These are phyloP conservation scores for Zaprionus capensis DNA, from an alignment of 1,140 invertebrate genomes.

Conservation along the genomic window DNA sequence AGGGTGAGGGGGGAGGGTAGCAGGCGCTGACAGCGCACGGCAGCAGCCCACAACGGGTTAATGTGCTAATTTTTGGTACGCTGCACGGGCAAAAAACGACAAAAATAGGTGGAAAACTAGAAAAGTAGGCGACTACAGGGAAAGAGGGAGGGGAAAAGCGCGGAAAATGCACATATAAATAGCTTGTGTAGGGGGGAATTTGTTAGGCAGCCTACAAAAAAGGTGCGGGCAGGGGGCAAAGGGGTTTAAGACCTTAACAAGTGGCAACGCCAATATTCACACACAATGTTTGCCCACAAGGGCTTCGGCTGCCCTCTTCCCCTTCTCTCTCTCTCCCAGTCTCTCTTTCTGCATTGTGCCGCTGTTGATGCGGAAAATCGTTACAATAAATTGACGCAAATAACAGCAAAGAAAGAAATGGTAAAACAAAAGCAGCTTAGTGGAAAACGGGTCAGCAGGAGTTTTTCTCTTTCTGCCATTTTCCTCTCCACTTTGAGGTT, in stretches of 20 bases:
- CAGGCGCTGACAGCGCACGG: constrained; percentile 28
- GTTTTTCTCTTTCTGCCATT: constrained; percentile 39
- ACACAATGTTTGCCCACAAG: constrained; percentile 48
- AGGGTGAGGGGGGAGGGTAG: neutral
- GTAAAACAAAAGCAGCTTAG: constrained; percentile 59
- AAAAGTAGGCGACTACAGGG: constrained; percentile 6
- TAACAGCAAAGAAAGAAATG: constrained; percentile 33
- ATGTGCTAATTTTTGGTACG: constrained; percentile 75
- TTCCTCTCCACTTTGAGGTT: constrained; percentile 42
- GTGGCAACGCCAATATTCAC: constrained; percentile 44
- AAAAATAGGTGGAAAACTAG: constrained; percentile 34
- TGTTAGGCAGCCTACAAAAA: neutral
- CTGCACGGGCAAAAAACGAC: constrained; percentile 27
- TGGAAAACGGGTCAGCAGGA: constrained; percentile 75
- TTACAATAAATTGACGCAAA: constrained; percentile 77
- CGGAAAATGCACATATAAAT: constrained; percentile 34
- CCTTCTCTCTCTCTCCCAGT: neutral
- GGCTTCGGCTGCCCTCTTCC: constrained; percentile 16
- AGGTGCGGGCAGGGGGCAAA: neutral
- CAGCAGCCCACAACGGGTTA: constrained; percentile 65
- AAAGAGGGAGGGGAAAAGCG: neutral
- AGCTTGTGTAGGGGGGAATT: constrained; percentile 18
- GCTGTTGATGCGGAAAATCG: constrained; percentile 74
- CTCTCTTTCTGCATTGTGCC: neutral
- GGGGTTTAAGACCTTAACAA: constrained; percentile 32